These are phyloP conservation scores for Ceramica pisi DNA, from an alignment of 2,888 invertebrate species.

Conservation along the genomic window DNA sequence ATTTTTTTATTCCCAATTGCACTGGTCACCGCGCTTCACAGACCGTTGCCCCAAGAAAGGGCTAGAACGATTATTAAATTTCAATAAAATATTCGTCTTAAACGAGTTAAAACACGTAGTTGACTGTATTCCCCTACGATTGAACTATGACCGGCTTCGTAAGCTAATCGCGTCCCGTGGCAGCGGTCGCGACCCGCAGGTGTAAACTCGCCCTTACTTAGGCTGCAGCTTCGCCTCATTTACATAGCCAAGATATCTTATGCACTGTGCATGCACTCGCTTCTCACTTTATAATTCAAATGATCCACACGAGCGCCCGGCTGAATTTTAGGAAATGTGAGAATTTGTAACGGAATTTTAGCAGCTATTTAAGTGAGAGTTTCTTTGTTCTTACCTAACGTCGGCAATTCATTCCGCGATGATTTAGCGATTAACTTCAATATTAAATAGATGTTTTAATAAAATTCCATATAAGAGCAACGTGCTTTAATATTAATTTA, in stretches of 20 bases:
- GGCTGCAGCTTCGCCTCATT: conserved; percentile 82
- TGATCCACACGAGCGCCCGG: conserved; percentile 80
- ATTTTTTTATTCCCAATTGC: conserved; percentile 2
- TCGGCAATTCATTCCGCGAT: conserved; percentile 32
- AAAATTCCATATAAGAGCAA: neutral
- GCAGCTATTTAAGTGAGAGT: conserved; percentile 62
- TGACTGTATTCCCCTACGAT: conserved; percentile 65
- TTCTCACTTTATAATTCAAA: conserved; percentile 90
- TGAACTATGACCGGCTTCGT: conserved; percentile 73
- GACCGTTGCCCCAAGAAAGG: conserved; percentile 33
- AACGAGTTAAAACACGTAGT: conserved; percentile 56
- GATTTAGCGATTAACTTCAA: conserved; percentile 30
- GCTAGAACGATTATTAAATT: conserved; percentile 33
- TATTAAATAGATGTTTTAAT: conserved; percentile 31
- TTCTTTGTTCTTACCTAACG: conserved; percentile 58
- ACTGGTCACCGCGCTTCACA: neutral
- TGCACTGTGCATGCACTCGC: conserved; percentile 87
- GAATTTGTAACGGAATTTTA: conserved; percentile 88
- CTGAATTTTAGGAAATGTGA: conserved; percentile 86
- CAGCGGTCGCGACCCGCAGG: conserved; percentile 72
- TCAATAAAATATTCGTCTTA: conserved; percentile 43
- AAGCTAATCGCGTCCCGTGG: conserved; percentile 55
- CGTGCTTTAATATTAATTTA: conserved; percentile 4
- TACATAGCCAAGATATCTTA: conserved; percentile 86
- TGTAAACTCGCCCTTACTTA: conserved; percentile 78